Evolutionary conservation across 2,113 vertebrate genomes (phyloP).

Genomic region (Pogona vitticeps): DNA sequence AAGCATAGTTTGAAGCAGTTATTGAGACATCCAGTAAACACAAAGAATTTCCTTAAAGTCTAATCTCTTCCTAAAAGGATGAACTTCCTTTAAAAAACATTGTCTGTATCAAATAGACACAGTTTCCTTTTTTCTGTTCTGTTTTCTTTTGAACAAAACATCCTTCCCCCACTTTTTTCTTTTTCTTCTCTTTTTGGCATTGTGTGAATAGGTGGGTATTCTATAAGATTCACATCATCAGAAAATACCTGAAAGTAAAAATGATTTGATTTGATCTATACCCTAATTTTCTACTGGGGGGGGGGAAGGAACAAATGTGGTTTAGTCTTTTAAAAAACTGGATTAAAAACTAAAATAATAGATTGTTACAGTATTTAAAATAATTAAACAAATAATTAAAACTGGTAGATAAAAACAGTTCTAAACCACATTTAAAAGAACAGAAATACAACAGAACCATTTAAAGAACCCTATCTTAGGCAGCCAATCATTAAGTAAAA

Average conservation of each 20-base stretch:
- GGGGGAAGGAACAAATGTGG: no score
- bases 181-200: background rate
- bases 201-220: background rate
- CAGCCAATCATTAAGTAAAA: no score
- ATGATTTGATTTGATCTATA: no score
- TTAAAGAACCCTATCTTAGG: no score
- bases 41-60: background rate
- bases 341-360: no score
- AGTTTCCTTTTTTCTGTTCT: constrained; percentile 21
- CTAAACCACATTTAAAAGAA: no score
- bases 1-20: background rate
- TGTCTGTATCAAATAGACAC: background rate
- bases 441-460: no score
- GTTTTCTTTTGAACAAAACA: constrained; percentile 1
- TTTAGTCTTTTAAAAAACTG: no score
- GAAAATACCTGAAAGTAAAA: background rate
- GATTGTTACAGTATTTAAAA: no score
- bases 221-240: background rate
- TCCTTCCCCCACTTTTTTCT: background rate
- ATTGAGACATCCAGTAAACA: background rate
- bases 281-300: no score
- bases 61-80: background rate
- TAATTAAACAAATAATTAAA: no score
- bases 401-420: no score
- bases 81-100: background rate